phyloP scores from a whole-genome alignment of 2,888 invertebrate species.

The Hyposoter dolosus region DNA sequence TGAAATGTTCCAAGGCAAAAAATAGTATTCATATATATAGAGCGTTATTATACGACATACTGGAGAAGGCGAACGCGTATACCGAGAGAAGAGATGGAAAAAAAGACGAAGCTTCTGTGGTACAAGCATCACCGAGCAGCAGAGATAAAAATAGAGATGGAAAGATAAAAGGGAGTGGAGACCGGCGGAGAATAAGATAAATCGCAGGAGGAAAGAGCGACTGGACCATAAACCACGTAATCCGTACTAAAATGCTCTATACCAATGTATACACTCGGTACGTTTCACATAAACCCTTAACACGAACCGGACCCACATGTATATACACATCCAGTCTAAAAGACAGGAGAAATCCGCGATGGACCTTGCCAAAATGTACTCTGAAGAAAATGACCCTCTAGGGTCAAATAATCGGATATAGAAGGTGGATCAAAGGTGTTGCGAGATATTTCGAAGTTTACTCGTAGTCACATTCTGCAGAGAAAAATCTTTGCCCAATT shows the following conservation, averaged over 20 bases:
- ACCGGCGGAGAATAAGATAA: slow-evolving; percentile 62
- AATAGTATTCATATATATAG: slow-evolving; percentile 29
- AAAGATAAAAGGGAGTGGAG: slow-evolving; percentile 64
- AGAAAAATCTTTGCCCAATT: background rate
- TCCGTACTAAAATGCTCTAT: slow-evolving; percentile 80
- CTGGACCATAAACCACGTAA: slow-evolving; percentile 80
- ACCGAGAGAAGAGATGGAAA: slow-evolving; percentile 27
- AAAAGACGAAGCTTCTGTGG: slow-evolving; percentile 50
- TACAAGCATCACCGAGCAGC: slow-evolving; percentile 51
- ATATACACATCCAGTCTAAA: slow-evolving; percentile 22
- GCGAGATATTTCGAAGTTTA: background rate
- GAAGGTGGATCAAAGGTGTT: background rate
- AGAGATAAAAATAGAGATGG: slow-evolving; percentile 71
- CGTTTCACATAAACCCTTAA: slow-evolving; percentile 45
- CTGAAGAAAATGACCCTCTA: slow-evolving; percentile 59
- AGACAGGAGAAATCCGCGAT: slow-evolving; percentile 36
- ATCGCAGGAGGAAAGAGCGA: slow-evolving; percentile 59
- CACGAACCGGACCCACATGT: slow-evolving; percentile 54
- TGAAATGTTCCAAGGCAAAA: slow-evolving; percentile 25
- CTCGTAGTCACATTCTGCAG: background rate
- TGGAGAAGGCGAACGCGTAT: slow-evolving; percentile 34
- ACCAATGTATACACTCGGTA: slow-evolving; percentile 33
- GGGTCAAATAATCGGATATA: slow-evolving; percentile 13
- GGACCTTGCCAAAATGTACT: slow-evolving; percentile 43
- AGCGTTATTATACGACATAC: slow-evolving; percentile 41